A percentile compares a stretch with the other conserved stretches of the same genome.
Evolutionary conservation across 2,888 invertebrate species (phyloP).

Genomic region (Diaperis boleti): DNA sequence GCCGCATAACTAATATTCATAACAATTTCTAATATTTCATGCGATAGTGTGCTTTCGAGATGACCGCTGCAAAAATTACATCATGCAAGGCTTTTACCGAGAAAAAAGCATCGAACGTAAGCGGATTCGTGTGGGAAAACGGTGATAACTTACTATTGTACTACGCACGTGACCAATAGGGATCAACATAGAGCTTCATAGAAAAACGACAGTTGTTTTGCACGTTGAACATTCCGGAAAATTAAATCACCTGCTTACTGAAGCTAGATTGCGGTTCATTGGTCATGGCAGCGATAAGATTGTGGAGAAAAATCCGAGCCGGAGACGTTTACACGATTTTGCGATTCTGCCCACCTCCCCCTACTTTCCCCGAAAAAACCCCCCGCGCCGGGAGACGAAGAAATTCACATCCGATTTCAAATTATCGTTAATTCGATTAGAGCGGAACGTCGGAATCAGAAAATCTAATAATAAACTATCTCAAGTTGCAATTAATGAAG

Average conservation of each 20-base stretch:
- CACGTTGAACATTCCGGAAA: constrained; percentile 16
- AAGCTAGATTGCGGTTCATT: neutral
- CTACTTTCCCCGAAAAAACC: constrained; percentile 1
- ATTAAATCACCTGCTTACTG: constrained; percentile 1
- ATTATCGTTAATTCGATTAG: constrained; percentile 56
- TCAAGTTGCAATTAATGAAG: constrained; percentile 64
- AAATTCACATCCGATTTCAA: constrained; percentile 54
- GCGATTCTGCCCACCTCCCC: no score
- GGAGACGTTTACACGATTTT: no score
- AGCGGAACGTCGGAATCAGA: constrained; percentile 47
- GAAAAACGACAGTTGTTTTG: constrained; percentile 22
- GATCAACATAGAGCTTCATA: constrained; percentile 22
- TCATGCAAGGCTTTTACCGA: constrained; percentile 31
- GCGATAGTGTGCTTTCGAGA: constrained; percentile 49
- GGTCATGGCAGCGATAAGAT: no score
- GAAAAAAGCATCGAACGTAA: constrained; percentile 39
- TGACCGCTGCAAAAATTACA: constrained; percentile 37
- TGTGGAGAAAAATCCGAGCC: no score
- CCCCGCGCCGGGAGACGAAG: constrained; percentile 33
- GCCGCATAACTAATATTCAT: constrained; percentile 14
- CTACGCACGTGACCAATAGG: constrained; percentile 26
- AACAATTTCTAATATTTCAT: constrained; percentile 53
- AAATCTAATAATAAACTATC: constrained; percentile 65
- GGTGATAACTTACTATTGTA: constrained; percentile 22
- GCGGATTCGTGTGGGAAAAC: constrained; percentile 42